Base-by-base conservation (phyloP, 2,113 vertebrate species). In the Neopipo cinnamomea region DNA sequence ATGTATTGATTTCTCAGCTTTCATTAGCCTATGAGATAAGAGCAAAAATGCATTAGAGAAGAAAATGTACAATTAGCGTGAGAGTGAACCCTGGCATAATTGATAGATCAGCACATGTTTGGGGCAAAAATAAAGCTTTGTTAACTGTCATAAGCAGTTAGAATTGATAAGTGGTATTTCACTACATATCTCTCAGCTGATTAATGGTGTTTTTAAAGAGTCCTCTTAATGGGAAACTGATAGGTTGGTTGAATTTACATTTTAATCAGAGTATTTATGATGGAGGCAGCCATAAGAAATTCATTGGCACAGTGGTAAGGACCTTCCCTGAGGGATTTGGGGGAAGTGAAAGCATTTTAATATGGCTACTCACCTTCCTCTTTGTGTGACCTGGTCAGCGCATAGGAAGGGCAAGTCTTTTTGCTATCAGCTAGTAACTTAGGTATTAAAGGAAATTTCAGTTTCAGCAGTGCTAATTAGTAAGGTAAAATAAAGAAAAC, bases 1-100 rank as follows among this genome's bases (percentile, higher is more conserved):
- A 99, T 99, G 99, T 99, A 99, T 99, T 99, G 99, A 99, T 99
- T 99, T 99, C 98, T 98, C 98, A 98, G 98, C 98, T 99, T 99
- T 99, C 99, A 99, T 99, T 99, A 99, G 99, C 99, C 99, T 99
- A 99, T 99, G 98, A 99, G 99, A 99, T 99, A 99, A 99, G 98
- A 98, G 99, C 98, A 98, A 98, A 98, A 99, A 99, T 99, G 99
- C 99, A 99, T 99, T 99, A 99, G 98, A 98, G 99, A 98, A 98
- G 99, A 99, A 99, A 99, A 99, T 99, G 99, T 98, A 99, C 99
- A 99, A 99, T 99, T 99, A 99, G 99, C 98, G 99, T 98, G 97
- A 98, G 98, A 97, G 98, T 97, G 97, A 98, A 98, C 98, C 98
- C 96, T 97, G 97, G 98, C 97, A 97, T 99, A 99, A 99, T 99